These are phyloP conservation scores for Chydorus sphaericus DNA, from an alignment of 2,888 invertebrate genomes.

Conservation along the genomic window DNA sequence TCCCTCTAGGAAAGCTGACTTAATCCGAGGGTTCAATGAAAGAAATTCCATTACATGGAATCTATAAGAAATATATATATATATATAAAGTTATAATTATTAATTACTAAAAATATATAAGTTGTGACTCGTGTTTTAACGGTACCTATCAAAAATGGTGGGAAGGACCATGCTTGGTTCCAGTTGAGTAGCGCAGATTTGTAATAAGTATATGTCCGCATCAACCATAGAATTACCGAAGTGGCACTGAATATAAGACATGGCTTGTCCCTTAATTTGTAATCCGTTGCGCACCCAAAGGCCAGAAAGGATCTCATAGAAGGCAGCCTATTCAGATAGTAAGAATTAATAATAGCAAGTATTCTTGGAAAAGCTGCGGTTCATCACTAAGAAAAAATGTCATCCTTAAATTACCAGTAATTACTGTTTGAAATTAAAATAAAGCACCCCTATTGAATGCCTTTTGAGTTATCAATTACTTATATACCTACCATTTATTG, in stretches of 20 bases:
- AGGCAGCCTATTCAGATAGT: slow-evolving; percentile 54
- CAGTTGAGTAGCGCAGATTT: slow-evolving; percentile 79
- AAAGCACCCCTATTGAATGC: neutral
- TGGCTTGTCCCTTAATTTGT: slow-evolving; percentile 96
- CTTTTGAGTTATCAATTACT: neutral
- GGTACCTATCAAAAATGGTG: slow-evolving; percentile 73
- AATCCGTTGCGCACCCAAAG: slow-evolving; percentile 94
- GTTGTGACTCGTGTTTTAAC: slow-evolving; percentile 16
- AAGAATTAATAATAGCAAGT: neutral
- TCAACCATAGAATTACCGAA: slow-evolving; percentile 98
- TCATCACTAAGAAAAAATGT: neutral
- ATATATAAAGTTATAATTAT: neutral
- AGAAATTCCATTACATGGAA: slow-evolving; percentile 26
- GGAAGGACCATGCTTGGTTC: slow-evolving; percentile 64
- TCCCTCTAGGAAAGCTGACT: slow-evolving; percentile 43
- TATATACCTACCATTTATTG: too few species aligned
- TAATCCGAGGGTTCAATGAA: slow-evolving; percentile 53
- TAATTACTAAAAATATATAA: neutral
- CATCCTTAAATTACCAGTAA: neutral
- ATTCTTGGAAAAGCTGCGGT: neutral
- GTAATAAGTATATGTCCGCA: slow-evolving; percentile 86
- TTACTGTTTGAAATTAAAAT: neutral
- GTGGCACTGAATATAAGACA: slow-evolving; percentile 97
- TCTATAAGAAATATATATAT: slow-evolving; percentile 2
- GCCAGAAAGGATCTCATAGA: slow-evolving; percentile 85